phyloP scores from a whole-genome alignment of 2,113 vertebrate genomes.

The Hepsetus odoe region DNA sequence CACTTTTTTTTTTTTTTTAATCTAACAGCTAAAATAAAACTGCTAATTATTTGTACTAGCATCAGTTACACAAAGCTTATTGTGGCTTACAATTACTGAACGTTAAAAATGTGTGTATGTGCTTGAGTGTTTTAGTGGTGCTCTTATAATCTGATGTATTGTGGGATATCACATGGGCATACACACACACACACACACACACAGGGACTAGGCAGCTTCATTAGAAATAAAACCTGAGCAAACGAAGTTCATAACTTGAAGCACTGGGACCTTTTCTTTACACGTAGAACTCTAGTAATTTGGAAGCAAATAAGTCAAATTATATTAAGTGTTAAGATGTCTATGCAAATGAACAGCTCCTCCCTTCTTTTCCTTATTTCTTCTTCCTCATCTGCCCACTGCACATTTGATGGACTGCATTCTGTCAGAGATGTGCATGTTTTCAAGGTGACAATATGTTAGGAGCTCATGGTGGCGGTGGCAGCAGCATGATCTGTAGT shows the following conservation, averaged over 20 bases:
- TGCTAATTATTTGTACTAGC: no score
- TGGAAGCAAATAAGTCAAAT: neutral
- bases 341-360: neutral
- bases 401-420: neutral
- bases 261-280: neutral
- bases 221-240: neutral
- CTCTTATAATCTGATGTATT: constrained; percentile 81
- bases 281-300: neutral
- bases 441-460: constrained; percentile 25
- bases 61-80: no score
- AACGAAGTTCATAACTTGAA: neutral
- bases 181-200: neutral
- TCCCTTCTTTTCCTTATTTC: neutral
- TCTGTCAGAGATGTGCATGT: neutral
- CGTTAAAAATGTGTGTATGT: neutral
- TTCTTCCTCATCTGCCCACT: neutral
- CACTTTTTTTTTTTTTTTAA: no score
- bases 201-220: neutral
- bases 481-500: constrained; percentile 33
- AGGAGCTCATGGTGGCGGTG: neutral
- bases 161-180: constrained; percentile 57
- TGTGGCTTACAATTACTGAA: no score
- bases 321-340: neutral
- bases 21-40: no score
- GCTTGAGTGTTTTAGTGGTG: constrained; percentile 67